Evolutionary conservation across 2,797 vertebrate species (phyloP).

Genomic region (Phaenicophaeus curvirostris): DNA sequence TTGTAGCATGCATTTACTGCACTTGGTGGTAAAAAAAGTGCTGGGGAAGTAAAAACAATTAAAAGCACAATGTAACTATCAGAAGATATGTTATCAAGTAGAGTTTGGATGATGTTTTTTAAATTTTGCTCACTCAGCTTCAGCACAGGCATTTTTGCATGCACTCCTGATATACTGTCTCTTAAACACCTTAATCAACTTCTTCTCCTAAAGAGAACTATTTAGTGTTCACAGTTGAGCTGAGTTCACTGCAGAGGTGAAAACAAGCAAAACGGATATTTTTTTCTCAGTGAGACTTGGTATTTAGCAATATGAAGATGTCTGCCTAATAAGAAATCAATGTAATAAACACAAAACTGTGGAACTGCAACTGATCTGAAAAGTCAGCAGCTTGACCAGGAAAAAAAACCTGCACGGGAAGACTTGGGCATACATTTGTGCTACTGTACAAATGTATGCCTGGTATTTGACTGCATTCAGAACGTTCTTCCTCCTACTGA

Average conservation of each 20-base stretch:
- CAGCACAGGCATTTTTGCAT: background rate
- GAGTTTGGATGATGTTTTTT: background rate
- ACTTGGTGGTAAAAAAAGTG: background rate
- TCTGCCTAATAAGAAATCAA: background rate
- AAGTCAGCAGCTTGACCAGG: background rate
- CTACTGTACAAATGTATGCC: background rate
- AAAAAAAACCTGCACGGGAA: background rate
- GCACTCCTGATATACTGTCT: background rate
- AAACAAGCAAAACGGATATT: background rate
- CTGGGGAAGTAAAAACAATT: background rate
- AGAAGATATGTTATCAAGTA: background rate
- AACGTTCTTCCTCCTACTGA: background rate
- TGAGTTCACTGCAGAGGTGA: background rate
- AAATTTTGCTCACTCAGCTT: background rate
- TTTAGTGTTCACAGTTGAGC: background rate
- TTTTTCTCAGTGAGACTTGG: background rate
- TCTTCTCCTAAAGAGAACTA: background rate
- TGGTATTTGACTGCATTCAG: background rate
- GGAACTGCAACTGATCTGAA: background rate
- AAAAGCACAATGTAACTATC: background rate
- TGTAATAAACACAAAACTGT: conserved; percentile 12
- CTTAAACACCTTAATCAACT: background rate
- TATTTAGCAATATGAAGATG: background rate
- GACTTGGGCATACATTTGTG: background rate
- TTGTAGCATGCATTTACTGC: background rate